Conservation (phyloP, 1,140 invertebrate species). For the Caligus rogercresseyi region DNA sequence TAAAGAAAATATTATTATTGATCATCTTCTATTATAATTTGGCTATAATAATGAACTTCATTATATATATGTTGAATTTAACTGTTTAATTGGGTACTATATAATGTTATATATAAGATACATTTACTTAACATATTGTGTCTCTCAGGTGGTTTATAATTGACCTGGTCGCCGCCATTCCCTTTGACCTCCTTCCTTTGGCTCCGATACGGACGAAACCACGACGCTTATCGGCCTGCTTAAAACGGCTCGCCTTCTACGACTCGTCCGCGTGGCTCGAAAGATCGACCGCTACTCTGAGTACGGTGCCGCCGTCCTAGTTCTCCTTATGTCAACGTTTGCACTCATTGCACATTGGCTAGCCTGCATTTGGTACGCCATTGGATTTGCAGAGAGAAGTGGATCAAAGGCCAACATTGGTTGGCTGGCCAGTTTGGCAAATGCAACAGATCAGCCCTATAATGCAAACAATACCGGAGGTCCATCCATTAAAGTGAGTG, state of each 20-base stretch:
- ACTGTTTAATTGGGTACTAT: too few species aligned
- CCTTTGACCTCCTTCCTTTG: conserved; percentile 86
- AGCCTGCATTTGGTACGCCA: neutral
- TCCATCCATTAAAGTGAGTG: neutral
- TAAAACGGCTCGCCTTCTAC: conserved; percentile 82
- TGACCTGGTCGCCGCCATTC: conserved; percentile 92
- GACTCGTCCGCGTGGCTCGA: conserved; percentile 81
- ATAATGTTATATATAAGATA: too few species aligned
- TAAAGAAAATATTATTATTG: too few species aligned
- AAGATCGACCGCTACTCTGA: conserved; percentile 97
- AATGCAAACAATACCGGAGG: neutral
- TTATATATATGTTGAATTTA: too few species aligned
- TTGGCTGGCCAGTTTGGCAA: neutral
- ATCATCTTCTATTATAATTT: too few species aligned
- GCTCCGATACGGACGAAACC: conserved; percentile 92
- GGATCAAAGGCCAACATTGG: neutral
- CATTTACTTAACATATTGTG: too few species aligned
- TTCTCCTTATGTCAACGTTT: conserved; percentile 92
- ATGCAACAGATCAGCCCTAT: neutral
- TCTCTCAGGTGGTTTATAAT: too few species aligned
- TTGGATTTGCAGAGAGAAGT: neutral
- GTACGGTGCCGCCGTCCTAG: conserved; percentile 89
- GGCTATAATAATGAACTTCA: too few species aligned
- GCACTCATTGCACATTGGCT: conserved; percentile 49
- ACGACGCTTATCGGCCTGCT: conserved; percentile 91